These are phyloP conservation scores for Elephas maximus DNA, from an alignment of 2,113 vertebrate species.

Conservation along the genomic window DNA sequence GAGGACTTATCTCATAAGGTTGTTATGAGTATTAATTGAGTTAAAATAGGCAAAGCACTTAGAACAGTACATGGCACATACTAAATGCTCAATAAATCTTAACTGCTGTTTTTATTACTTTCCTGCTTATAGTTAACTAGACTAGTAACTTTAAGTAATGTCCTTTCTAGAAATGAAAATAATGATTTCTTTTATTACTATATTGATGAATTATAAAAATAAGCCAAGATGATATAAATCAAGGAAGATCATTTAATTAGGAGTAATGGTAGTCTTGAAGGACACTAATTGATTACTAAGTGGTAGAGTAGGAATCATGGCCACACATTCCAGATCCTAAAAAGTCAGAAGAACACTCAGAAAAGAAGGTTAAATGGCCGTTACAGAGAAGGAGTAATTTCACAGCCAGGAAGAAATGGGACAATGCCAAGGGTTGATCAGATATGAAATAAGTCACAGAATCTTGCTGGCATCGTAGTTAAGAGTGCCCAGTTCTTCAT, in stretches of 20 bases:
- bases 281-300: neutral
- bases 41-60: neutral
- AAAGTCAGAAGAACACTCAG: neutral
- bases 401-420: neutral
- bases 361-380: neutral
- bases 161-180: neutral
- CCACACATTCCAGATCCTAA: neutral
- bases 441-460: neutral
- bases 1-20: neutral
- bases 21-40: neutral
- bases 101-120: neutral
- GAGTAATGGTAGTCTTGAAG: constrained; percentile 4
- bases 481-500: neutral
- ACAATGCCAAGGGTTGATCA: neutral
- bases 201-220: constrained; percentile 13
- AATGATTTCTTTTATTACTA: neutral
- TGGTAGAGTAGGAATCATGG: neutral
- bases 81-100: neutral
- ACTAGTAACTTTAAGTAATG: neutral
- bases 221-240: neutral
- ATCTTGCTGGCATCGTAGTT: neutral
- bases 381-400: constrained; percentile 1
- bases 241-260: neutral
- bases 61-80: neutral
- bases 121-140: neutral